Percentiles rank a stretch among this genome's conserved stretches.
Conservation (phyloP, 2,113 vertebrate genomes). For the Pygoscelis adeliae region DNA sequence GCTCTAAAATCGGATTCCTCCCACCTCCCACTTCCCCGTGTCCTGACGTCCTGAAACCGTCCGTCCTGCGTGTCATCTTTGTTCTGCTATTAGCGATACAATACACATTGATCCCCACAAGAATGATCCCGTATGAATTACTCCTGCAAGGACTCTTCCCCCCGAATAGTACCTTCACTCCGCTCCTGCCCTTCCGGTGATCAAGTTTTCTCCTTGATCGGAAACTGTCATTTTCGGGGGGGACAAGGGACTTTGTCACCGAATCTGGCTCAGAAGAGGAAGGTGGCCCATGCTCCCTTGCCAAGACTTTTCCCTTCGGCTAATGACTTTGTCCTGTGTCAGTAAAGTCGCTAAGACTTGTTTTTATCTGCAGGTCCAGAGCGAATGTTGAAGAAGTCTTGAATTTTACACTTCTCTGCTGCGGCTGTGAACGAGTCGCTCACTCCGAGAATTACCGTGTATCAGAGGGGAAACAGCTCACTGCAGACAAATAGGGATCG, state of each 20-base stretch:
- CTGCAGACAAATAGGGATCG: neutral
- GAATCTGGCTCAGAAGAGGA: neutral
- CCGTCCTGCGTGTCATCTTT: neutral
- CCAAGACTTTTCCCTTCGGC: neutral
- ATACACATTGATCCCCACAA: neutral
- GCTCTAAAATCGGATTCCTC: conserved; percentile 6
- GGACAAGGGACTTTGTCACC: neutral
- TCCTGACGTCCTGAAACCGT: neutral
- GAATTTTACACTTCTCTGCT: neutral
- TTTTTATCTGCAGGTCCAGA: neutral
- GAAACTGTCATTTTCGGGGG: neutral
- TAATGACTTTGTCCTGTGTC: neutral
- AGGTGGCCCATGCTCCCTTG: neutral
- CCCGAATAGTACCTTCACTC: neutral
- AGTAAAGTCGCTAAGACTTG: neutral
- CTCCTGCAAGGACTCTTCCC: neutral
- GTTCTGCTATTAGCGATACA: neutral
- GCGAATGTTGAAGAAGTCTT: neutral
- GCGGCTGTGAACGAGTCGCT: neutral
- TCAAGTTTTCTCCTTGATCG: neutral
- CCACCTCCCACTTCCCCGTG: neutral
- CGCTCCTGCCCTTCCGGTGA: neutral
- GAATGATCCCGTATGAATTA: neutral
- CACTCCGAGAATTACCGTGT: neutral
- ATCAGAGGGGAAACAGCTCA: neutral